These are phyloP conservation scores for Solenodon paradoxus DNA, from an alignment of 2,113 vertebrate species.

Conservation along the genomic window DNA sequence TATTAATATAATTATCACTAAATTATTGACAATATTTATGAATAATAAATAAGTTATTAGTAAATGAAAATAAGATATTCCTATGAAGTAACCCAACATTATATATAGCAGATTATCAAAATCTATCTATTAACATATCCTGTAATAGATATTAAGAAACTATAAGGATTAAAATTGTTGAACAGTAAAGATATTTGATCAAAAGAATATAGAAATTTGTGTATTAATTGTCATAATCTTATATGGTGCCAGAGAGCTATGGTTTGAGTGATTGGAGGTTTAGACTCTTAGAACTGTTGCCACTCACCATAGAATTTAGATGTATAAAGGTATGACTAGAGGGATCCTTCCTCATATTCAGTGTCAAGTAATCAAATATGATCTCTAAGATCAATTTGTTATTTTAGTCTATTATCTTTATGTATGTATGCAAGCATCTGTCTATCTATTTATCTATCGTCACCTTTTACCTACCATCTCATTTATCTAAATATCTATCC, in stretches of 20 bases:
- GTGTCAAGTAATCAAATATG: background rate
- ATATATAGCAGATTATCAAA: background rate
- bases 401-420: background rate
- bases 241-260: background rate
- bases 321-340: background rate
- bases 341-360: background rate
- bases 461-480: background rate
- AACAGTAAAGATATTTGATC: background rate
- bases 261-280: background rate
- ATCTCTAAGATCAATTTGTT: background rate
- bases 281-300: background rate
- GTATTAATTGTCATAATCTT: background rate
- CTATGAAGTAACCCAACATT: background rate
- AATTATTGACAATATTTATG: background rate
- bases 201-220: background rate
- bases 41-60: background rate
- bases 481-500: background rate
- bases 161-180: background rate
- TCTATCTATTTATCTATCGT: background rate
- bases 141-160: background rate
- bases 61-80: background rate
- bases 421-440: too few relatives aligned
- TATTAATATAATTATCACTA: background rate
- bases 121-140: background rate
- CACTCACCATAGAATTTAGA: background rate